phyloP scores from a whole-genome alignment of 2,113 vertebrate genomes.

The Albula goreensis region DNA sequence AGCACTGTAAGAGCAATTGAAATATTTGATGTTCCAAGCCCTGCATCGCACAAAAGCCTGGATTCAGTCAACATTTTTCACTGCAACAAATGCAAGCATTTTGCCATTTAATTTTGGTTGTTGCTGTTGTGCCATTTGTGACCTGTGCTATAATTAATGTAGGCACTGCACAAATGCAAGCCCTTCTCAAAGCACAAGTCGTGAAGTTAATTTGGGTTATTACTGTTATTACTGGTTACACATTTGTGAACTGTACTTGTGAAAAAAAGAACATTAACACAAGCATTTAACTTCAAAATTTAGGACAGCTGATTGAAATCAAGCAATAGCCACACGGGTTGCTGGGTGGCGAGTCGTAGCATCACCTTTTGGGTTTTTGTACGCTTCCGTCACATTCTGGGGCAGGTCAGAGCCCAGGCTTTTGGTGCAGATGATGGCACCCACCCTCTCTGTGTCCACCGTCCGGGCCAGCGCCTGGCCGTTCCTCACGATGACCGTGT shows the following conservation, averaged over 20 bases:
- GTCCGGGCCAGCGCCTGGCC: constrained; percentile 16
- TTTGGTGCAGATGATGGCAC: constrained; percentile 69
- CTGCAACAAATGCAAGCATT: not conserved
- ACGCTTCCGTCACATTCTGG: constrained; percentile 63
- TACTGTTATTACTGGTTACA: too few relatives aligned
- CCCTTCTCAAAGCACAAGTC: not conserved
- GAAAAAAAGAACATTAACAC: too few relatives aligned
- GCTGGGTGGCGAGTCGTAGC: too few relatives aligned
- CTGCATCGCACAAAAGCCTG: not conserved
- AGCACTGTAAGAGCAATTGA: too few relatives aligned
- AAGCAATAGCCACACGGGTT: too few relatives aligned
- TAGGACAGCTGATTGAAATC: too few relatives aligned
- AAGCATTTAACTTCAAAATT: too few relatives aligned
- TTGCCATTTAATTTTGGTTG: not conserved
- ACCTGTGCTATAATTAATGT: too few relatives aligned
- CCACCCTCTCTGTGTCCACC: constrained; percentile 60
- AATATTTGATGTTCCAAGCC: not conserved
- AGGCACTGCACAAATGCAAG: not conserved
- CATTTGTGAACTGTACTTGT: too few relatives aligned
- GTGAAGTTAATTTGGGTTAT: too few relatives aligned
- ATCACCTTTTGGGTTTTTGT: constrained; percentile 61
- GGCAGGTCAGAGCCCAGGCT: constrained; percentile 39
- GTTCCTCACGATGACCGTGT: constrained; percentile 41
- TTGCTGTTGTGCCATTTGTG: not conserved
- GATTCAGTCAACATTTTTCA: not conserved